These are phyloP conservation scores for Mormyrops attenuatus DNA, from an alignment of 2,797 vertebrate species.

Conservation along the genomic window DNA sequence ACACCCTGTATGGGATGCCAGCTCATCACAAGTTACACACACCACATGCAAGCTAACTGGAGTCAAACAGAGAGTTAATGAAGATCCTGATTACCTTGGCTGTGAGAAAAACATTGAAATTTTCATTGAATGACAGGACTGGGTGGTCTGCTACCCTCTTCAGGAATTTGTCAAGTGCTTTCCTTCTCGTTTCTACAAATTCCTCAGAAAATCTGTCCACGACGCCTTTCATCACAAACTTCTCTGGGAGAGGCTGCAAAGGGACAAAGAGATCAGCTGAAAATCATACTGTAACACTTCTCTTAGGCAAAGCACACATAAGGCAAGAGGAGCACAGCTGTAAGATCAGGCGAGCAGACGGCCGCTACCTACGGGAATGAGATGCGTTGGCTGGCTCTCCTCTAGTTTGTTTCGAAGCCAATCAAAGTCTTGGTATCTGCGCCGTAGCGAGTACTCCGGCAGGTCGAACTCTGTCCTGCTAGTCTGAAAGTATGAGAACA, in stretches of 20 bases:
- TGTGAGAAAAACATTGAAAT: conserved; percentile 88
- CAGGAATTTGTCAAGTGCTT: conserved; percentile 91
- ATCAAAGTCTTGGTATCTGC: conserved; percentile 96
- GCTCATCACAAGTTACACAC: neutral
- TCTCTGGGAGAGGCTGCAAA: conserved; percentile 86
- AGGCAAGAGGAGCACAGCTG: neutral
- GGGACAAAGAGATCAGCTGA: neutral
- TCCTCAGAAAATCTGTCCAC: conserved; percentile 94
- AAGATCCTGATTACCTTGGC: conserved; percentile 57
- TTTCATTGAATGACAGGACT: conserved; percentile 91
- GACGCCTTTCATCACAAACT: conserved; percentile 97
- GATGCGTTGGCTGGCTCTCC: conserved; percentile 94
- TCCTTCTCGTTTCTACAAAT: conserved; percentile 91
- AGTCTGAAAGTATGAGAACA: conserved; percentile 62
- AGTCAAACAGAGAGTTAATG: neutral
- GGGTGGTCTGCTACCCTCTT: conserved; percentile 93
- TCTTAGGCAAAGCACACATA: neutral
- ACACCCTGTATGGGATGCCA: neutral
- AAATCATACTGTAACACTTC: neutral
- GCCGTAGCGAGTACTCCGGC: conserved; percentile 84
- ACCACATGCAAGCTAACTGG: neutral
- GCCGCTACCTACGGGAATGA: conserved; percentile 85
- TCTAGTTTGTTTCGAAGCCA: conserved; percentile 92
- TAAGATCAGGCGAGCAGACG: neutral
- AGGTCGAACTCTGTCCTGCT: conserved; percentile 88